phyloP scores from a whole-genome alignment of 2,113 vertebrate species.

The Mesembrinibis cayennensis region DNA sequence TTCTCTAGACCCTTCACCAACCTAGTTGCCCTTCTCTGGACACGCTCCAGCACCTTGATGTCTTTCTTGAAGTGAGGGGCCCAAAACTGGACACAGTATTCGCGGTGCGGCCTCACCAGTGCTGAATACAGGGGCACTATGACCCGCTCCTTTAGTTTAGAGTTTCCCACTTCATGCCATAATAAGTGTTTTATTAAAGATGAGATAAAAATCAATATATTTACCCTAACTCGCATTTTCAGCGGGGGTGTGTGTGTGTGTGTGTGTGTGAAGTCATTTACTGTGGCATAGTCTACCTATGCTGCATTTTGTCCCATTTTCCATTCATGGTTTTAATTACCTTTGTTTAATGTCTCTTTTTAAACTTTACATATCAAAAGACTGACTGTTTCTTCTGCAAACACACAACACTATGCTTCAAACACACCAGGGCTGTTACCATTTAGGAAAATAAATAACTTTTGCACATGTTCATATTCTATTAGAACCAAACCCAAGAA shows the following conservation, averaged over 20 bases:
- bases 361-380: neutral
- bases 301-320: neutral
- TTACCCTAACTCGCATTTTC: neutral
- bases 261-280: neutral
- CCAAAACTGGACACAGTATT: too few species aligned
- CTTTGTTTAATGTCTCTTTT: neutral
- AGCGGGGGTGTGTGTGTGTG: too few species aligned
- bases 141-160: neutral
- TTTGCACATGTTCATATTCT: neutral
- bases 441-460: neutral
- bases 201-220: neutral
- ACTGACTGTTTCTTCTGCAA: neutral
- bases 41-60: too few species aligned
- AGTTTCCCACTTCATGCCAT: neutral
- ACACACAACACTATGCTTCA: neutral
- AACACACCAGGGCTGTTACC: neutral
- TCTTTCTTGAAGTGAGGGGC: too few species aligned
- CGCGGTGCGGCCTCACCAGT: too few species aligned
- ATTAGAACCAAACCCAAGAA: constrained; percentile 1
- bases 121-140: too few species aligned
- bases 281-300: neutral
- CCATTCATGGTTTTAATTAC: neutral
- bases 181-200: neutral
- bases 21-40: too few species aligned
- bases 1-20: too few species aligned